Evolutionary conservation across 2,888 invertebrate species (phyloP), one percentile per base, ranked within the genome.

Genomic region (Chrysina gloriosa): DNA sequence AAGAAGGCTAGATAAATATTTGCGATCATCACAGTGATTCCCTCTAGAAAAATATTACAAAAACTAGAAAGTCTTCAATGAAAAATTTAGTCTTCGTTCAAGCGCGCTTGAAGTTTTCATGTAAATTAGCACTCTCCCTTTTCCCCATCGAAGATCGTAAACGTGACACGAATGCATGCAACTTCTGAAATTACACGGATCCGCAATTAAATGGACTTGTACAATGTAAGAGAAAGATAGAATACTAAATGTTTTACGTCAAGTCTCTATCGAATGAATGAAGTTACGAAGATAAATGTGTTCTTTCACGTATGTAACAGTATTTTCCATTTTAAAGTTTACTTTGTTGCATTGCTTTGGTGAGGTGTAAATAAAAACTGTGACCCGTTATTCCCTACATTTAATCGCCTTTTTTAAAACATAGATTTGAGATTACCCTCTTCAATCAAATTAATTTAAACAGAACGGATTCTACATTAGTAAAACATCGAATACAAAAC

Each of bases 141-240:
- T 45, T 42, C 45, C 27, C 9, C 27, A 50, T 1, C 25, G 25
- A 23, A 0, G 58, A 9, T 61, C 45, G 19, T 21, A 27, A 42
- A 45, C 58, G 58, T 61, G 58, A 45, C 58, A 19, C 27, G 58
- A 42, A 61, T 61, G 27, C 42, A 45, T 27, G 27, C 6, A 27
- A 27, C 16, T 42, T 25, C 29, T 42, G 21, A 61, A 61, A 45
- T 61, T 61, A 42, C 27, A 14, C 9, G 27, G 23, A 61, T 45
- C 27, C 58, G 45, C 42, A 61, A 45, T 61, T 58, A 58, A 61
- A 61, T 61, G 58, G 42, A 61, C 58, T 29, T 27, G 27, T 45
- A 61, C 39, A 9, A 9, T 16, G 42, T 1, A 27, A 45, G 16
- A 36, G 42, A 16, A 14, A 45, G 11, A 42, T 6, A 14, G 58